Conservation (phyloP, 1,140 invertebrate species). For the Ceratosolen solmsi region DNA sequence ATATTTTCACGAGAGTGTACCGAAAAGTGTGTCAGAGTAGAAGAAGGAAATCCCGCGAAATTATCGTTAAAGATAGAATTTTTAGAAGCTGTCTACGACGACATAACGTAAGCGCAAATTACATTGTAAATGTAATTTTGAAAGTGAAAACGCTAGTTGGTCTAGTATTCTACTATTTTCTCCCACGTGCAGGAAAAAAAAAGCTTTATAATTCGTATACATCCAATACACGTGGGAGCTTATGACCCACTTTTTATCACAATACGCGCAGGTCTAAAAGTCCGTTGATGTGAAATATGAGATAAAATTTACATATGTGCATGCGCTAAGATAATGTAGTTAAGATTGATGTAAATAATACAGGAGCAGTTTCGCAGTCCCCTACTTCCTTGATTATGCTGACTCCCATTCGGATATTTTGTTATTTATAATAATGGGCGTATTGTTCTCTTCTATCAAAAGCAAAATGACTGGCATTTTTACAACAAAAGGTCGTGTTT, state of each 20-base stretch:
- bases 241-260: neutral
- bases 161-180: neutral
- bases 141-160: neutral
- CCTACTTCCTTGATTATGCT: no score
- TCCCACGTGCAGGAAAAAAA: neutral
- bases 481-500: no score
- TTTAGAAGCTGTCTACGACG: neutral
- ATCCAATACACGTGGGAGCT: neutral
- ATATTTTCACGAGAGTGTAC: neutral
- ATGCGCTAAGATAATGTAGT: no score
- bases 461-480: no score
- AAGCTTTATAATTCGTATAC: slow-evolving; percentile 1
- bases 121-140: no score
- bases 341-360: no score
- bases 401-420: no score
- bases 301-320: no score
- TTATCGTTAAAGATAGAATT: neutral
- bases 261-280: neutral
- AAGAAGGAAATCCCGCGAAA: neutral
- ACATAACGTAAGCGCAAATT: neutral
- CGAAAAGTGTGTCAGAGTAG: neutral
- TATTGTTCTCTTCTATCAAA: no score
- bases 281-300: neutral
- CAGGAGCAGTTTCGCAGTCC: no score
- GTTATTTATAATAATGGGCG: no score